Conservation (phyloP, 2,888 invertebrate genomes). For the Allygus modestus region DNA sequence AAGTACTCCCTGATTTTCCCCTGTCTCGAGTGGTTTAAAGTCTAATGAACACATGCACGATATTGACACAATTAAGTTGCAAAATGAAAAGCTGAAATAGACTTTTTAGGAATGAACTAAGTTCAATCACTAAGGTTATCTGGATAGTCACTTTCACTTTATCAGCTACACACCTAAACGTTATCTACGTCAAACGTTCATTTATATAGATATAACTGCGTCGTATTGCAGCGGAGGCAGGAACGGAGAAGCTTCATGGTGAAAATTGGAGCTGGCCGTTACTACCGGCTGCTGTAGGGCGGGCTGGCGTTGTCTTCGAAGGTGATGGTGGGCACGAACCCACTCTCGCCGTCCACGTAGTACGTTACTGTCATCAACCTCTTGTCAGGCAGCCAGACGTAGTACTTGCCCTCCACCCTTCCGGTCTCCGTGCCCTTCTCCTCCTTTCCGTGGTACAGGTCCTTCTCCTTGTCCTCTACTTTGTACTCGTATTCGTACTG, state of each 20-base stretch:
- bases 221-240: background rate
- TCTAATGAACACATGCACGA: no score
- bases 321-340: constrained; percentile 84
- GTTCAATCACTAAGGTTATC: no score
- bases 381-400: constrained; percentile 83
- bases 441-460: constrained; percentile 83
- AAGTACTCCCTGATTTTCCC: no score
- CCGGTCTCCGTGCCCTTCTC: constrained; percentile 82
- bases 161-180: no score
- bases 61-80: no score
- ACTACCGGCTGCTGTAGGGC: constrained; percentile 71
- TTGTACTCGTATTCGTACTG: constrained; percentile 87
- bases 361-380: constrained; percentile 86
- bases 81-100: no score
- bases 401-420: constrained; percentile 82
- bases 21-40: no score
- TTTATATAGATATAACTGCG: no score
- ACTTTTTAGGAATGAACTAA: no score
- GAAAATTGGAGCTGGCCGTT: background rate
- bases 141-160: no score
- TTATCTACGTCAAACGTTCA: no score
- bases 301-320: constrained; percentile 81
- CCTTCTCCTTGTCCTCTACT: constrained; percentile 84
- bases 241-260: background rate
- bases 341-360: constrained; percentile 83